Percentiles rank a stretch among this genome's conserved stretches.
phyloP scores from a whole-genome alignment of 2,113 vertebrate genomes.

The Climacteris rufus region DNA sequence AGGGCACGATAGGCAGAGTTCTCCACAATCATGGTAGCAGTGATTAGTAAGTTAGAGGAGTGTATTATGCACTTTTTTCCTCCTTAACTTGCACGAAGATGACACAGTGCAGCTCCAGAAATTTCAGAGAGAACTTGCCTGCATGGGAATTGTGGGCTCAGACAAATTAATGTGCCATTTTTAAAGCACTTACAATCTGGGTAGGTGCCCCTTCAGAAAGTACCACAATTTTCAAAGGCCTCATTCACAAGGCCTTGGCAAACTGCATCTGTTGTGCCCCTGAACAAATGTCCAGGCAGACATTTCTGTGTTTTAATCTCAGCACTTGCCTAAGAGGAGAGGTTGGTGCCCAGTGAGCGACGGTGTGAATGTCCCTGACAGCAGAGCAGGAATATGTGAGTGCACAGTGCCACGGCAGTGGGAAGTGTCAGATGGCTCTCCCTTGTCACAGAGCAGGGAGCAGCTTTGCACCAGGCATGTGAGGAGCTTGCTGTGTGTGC shows the following conservation, averaged over 20 bases:
- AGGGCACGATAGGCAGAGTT: not conserved
- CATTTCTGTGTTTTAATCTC: not conserved
- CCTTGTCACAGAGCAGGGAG: not conserved
- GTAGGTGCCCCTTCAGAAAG: not conserved
- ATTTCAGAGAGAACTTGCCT: not conserved
- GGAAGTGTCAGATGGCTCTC: not conserved
- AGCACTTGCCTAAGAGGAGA: not conserved
- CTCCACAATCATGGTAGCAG: not conserved
- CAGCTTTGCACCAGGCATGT: not conserved
- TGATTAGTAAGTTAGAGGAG: slow-evolving; percentile 13
- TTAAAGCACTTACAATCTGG: not conserved
- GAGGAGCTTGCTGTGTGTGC: not conserved
- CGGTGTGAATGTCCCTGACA: not conserved
- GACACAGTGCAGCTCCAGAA: not conserved
- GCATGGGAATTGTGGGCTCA: not conserved
- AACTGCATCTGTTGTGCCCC: not conserved
- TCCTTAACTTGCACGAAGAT: slow-evolving; percentile 1
- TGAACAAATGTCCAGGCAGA: not conserved
- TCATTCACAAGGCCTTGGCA: fast-evolving
- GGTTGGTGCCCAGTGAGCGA: not conserved
- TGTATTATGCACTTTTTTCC: slow-evolving; percentile 20
- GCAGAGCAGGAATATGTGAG: not conserved
- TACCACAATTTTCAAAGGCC: not conserved
- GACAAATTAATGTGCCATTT: not conserved
- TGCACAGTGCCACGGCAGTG: not conserved